Evolutionary conservation across 1,140 invertebrate genomes (phyloP).

Genomic region (Aphaenogaster floridana): DNA sequence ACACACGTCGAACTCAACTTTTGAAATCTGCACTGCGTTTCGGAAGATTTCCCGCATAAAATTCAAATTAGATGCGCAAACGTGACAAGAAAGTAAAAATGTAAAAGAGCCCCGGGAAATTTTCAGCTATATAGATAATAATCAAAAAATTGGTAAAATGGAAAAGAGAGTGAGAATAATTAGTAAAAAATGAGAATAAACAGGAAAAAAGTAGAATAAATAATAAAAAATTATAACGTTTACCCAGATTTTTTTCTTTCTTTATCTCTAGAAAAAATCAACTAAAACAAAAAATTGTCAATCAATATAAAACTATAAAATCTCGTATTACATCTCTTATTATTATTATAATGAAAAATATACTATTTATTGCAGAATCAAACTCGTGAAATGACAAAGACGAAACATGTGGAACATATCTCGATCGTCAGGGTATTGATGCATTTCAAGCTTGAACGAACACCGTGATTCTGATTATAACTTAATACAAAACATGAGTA

Average conservation of each 20-base stretch:
- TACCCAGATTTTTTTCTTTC: background rate
- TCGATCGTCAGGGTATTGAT: background rate
- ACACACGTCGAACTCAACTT: background rate
- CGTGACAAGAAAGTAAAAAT: background rate
- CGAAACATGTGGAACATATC: background rate
- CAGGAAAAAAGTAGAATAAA: background rate
- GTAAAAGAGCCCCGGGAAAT: background rate
- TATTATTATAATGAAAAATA: slow-evolving; percentile 12
- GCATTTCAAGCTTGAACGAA: slow-evolving; percentile 29
- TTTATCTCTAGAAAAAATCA: background rate
- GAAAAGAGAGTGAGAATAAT: background rate
- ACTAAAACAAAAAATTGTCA: background rate
- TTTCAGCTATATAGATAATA: too few species aligned
- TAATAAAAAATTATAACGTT: background rate
- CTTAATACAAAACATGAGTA: slow-evolving; percentile 42
- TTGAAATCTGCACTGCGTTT: background rate
- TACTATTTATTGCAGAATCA: background rate
- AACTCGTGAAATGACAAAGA: background rate
- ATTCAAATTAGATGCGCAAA: background rate
- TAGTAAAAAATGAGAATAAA: too few species aligned
- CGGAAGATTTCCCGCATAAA: background rate
- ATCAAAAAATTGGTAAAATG: slow-evolving; percentile 4
- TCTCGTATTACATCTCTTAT: background rate
- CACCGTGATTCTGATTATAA: slow-evolving; percentile 23
- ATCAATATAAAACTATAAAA: background rate